phyloP scores from a whole-genome alignment of 2,888 invertebrate species.

The Entomobrya proxima region DNA sequence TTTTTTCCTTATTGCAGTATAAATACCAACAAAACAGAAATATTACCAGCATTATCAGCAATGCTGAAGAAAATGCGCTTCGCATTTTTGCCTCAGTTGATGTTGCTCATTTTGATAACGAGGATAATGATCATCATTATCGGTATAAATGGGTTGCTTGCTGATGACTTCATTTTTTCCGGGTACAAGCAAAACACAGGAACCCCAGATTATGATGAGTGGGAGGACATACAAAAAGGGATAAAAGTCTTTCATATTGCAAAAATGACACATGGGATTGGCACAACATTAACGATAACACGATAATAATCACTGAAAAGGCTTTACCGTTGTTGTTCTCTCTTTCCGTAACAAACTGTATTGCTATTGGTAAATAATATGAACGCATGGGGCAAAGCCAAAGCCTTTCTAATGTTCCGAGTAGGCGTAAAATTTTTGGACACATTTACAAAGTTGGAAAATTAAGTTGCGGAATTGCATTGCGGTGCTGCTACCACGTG shows the following conservation, averaged over 20 bases:
- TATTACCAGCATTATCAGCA: neutral
- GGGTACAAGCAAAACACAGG: neutral
- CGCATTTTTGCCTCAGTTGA: neutral
- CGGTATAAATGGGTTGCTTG: neutral
- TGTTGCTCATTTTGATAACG: neutral
- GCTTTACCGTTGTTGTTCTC: too few relatives aligned
- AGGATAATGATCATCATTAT: neutral
- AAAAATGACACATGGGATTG: too few relatives aligned
- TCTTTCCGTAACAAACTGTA: too few relatives aligned
- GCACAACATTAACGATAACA: too few relatives aligned
- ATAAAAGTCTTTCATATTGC: neutral
- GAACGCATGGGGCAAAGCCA: too few relatives aligned
- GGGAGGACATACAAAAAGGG: neutral
- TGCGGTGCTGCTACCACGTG: too few relatives aligned
- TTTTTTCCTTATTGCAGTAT: neutral
- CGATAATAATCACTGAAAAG: too few relatives aligned
- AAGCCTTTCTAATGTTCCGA: too few relatives aligned
- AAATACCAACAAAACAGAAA: neutral
- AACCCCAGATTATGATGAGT: neutral
- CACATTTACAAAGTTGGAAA: too few relatives aligned
- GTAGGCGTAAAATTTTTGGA: too few relatives aligned
- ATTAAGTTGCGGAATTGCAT: too few relatives aligned
- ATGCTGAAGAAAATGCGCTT: neutral
- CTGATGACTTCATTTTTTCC: conserved; percentile 21
- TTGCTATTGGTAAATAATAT: too few relatives aligned